Percentiles rank a stretch among this genome's conserved stretches.
These are phyloP conservation scores for Xiphophorus birchmanni DNA, from an alignment of 2,797 vertebrate species.

Conservation along the genomic window DNA sequence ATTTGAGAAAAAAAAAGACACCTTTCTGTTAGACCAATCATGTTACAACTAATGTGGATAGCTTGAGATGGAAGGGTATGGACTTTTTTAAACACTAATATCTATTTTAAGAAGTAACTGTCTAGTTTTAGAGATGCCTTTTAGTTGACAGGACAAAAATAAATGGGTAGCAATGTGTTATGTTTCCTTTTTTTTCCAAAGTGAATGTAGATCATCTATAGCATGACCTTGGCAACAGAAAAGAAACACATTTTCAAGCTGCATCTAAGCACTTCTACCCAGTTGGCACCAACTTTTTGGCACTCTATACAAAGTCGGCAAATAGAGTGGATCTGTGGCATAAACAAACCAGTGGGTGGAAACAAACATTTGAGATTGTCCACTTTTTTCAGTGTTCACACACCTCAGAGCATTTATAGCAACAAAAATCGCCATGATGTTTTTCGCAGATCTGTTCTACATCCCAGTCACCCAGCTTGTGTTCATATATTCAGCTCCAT, in stretches of 20 bases:
- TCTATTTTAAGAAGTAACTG: neutral
- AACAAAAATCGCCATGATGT: neutral
- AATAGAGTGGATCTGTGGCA: constrained; percentile 54
- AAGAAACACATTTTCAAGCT: constrained; percentile 33
- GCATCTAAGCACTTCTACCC: constrained; percentile 42
- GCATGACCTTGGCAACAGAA: constrained; percentile 47
- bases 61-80: neutral
- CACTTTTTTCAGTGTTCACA: constrained; percentile 54
- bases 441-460: neutral
- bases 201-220: constrained; percentile 16
- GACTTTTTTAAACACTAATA: neutral
- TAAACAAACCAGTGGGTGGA: constrained; percentile 65
- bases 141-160: constrained; percentile 2
- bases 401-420: neutral
- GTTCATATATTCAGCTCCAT: constrained; percentile 18
- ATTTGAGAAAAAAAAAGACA: neutral
- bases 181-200: neutral
- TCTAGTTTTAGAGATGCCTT: neutral
- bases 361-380: constrained; percentile 56
- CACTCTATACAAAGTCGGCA: constrained; percentile 42
- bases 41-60: neutral
- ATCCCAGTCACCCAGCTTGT: constrained; percentile 2
- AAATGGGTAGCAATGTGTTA: neutral
- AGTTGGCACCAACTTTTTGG: constrained; percentile 53
- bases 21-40: neutral